These are phyloP conservation scores for Sturnus vulgaris DNA, from an alignment of 2,113 vertebrate species.

Conservation along the genomic window DNA sequence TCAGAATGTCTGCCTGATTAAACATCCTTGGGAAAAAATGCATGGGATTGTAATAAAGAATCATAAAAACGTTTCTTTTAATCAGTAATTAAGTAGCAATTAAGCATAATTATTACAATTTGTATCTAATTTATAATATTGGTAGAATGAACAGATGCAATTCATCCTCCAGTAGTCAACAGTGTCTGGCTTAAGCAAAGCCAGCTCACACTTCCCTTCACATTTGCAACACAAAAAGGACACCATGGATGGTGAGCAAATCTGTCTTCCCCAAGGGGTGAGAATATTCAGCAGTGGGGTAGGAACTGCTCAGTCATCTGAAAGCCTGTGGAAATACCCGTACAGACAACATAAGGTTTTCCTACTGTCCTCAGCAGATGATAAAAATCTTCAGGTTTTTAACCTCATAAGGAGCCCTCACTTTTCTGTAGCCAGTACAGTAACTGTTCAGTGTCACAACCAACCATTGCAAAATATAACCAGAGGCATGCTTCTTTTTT, in stretches of 20 bases:
- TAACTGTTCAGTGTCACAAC: neutral
- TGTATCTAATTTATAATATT: constrained; percentile 39
- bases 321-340: neutral
- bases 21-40: constrained; percentile 15
- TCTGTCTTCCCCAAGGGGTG: neutral
- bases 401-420: neutral
- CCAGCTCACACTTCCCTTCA: neutral
- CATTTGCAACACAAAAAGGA: neutral
- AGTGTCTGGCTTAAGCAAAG: constrained; percentile 6
- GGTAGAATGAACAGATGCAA: constrained; percentile 3
- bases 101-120: constrained; percentile 60
- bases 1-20: constrained; percentile 23
- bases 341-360: neutral
- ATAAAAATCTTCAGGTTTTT: neutral
- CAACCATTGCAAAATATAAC: neutral
- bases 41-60: constrained; percentile 28
- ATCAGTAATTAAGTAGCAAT: constrained; percentile 54
- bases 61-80: constrained; percentile 38
- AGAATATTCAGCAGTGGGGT: neutral
- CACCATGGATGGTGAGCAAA: neutral
- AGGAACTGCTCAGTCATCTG: neutral
- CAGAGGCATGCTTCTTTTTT: neutral
- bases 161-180: constrained; percentile 19
- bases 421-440: neutral
- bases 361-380: neutral